These are phyloP conservation scores for Balanococcus diminutus DNA, from an alignment of 2,888 invertebrate species.

Conservation along the genomic window DNA sequence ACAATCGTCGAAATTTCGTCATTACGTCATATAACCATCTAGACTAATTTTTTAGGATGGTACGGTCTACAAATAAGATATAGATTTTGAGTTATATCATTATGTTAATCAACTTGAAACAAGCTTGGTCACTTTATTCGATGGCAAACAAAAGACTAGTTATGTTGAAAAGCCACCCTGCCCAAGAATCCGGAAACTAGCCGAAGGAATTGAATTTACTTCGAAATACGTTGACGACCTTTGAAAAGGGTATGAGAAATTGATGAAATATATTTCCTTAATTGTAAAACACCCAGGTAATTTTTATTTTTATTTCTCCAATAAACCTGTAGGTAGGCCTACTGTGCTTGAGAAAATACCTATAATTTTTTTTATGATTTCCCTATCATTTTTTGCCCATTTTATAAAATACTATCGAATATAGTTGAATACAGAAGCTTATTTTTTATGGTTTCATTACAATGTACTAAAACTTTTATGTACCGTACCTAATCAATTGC, in stretches of 20 bases:
- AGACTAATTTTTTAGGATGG: background rate
- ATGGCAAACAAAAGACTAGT: conserved; percentile 19
- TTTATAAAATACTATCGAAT: too few relatives aligned
- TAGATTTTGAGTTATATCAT: conserved; percentile 33
- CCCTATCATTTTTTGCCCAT: too few relatives aligned
- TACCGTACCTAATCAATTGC: background rate
- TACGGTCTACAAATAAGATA: background rate
- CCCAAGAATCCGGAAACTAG: conserved; percentile 15
- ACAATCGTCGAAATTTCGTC: background rate
- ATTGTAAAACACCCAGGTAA: background rate
- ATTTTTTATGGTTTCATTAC: background rate
- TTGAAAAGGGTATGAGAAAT: conserved; percentile 39
- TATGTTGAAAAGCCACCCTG: background rate
- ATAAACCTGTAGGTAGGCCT: background rate
- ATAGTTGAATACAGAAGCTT: background rate
- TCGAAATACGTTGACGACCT: conserved; percentile 31
- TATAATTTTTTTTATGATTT: too few relatives aligned
- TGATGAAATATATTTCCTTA: conserved; percentile 39
- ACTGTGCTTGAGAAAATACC: too few relatives aligned
- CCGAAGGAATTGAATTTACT: background rate
- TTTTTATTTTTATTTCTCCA: background rate
- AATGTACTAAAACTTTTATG: conserved; percentile 4
- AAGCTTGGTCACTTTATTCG: conserved; percentile 13
- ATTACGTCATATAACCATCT: background rate
- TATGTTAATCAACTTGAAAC: conserved; percentile 26